phyloP scores from a whole-genome alignment of 2,113 vertebrate species.

The Mustelus asterias region DNA sequence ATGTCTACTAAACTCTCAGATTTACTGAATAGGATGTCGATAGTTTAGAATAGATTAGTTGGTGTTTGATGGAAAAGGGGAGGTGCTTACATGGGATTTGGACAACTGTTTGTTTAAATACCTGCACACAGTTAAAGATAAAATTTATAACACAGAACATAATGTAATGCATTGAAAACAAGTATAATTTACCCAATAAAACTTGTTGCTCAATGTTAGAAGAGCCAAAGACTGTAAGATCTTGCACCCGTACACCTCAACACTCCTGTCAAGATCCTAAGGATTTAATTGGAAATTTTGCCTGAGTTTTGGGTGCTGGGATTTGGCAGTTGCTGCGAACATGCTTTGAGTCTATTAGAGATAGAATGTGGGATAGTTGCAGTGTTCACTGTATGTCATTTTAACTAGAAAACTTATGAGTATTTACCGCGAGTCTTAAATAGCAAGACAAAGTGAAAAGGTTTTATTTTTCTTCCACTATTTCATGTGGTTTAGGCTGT shows the following conservation, averaged over 20 bases:
- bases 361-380: not conserved
- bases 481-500: not conserved
- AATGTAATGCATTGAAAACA: not conserved
- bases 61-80: not conserved
- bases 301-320: not conserved
- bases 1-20: not conserved
- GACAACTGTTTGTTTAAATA: not conserved
- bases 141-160: not conserved
- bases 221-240: not conserved
- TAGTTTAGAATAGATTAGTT: not conserved
- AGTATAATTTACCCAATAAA: not conserved
- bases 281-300: not conserved
- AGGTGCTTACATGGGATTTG: not conserved
- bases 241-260: not conserved
- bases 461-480: not conserved
- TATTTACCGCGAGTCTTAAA: not conserved
- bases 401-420: not conserved
- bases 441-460: not conserved
- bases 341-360: not conserved
- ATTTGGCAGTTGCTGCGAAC: not conserved
- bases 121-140: not conserved
- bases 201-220: not conserved
- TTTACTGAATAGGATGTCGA: not conserved
- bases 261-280: not conserved
- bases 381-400: not conserved